phyloP scores from a whole-genome alignment of 35 echinoderm and acorn worm species.

The Amphiura filiformis region DNA sequence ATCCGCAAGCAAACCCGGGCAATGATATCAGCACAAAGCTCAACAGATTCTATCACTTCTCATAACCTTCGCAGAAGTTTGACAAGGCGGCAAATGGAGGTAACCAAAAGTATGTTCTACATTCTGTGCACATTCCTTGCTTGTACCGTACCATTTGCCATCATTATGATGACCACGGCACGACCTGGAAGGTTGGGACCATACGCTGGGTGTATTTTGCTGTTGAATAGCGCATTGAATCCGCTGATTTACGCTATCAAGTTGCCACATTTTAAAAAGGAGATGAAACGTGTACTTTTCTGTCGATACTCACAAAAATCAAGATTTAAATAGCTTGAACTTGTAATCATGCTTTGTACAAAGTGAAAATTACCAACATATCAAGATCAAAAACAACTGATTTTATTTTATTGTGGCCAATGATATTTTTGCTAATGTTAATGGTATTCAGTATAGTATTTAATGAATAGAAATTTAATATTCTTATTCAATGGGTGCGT shows the following conservation, averaged over 20 bases:
- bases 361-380: too few species aligned
- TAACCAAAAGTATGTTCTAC: slow-evolving; percentile 6
- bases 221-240: neutral
- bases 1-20: neutral
- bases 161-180: neutral
- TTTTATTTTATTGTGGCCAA: too few species aligned
- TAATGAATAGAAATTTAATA: too few species aligned
- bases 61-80: neutral
- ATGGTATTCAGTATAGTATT: too few species aligned
- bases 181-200: neutral
- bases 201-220: neutral
- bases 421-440: too few species aligned
- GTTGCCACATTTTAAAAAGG: neutral
- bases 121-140: neutral
- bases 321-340: too few species aligned
- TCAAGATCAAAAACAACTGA: too few species aligned
- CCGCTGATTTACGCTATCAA: neutral
- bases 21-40: neutral
- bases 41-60: neutral
- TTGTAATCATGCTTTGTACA: too few species aligned
- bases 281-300: neutral
- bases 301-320: neutral
- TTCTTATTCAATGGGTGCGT: too few species aligned
- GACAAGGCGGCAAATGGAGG: neutral
- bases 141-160: neutral